Conservation (phyloP, 2,797 vertebrate species). For the Sparus aurata region DNA sequence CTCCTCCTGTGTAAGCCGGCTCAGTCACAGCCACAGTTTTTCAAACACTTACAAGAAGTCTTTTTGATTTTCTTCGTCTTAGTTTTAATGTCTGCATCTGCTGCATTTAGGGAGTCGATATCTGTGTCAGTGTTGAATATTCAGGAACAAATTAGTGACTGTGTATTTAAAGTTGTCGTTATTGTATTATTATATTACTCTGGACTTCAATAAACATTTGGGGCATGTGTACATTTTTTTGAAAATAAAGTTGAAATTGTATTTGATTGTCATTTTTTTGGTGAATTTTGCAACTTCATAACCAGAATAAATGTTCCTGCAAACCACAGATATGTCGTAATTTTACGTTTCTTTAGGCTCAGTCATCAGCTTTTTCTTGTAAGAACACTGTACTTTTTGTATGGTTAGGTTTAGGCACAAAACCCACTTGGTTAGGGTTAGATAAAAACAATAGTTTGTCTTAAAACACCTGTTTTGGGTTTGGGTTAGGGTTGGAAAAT, state of each 20-base stretch:
- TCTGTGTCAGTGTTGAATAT: neutral
- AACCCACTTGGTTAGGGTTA: no score
- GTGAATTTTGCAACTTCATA: neutral
- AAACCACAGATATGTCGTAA: no score
- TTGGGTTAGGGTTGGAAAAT: no score
- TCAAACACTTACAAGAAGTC: constrained; percentile 12
- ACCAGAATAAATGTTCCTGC: no score
- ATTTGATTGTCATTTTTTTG: neutral
- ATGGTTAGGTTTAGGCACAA: no score
- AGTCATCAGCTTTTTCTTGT: no score
- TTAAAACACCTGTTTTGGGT: no score
- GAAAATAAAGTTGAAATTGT: constrained; percentile 33
- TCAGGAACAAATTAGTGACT: constrained; percentile 19
- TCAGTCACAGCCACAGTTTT: constrained; percentile 22
- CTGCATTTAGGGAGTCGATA: neutral
- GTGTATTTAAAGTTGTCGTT: neutral
- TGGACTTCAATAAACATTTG: neutral
- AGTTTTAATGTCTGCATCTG: constrained; percentile 11
- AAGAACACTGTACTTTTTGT: no score
- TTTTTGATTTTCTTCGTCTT: neutral
- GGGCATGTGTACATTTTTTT: neutral
- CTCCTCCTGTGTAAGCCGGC: constrained; percentile 17
- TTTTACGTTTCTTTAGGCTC: no score
- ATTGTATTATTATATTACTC: neutral
- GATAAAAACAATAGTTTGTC: no score